These are phyloP conservation scores for Microtus ochrogaster DNA, from an alignment of 2,113 vertebrate genomes.

Conservation along the genomic window DNA sequence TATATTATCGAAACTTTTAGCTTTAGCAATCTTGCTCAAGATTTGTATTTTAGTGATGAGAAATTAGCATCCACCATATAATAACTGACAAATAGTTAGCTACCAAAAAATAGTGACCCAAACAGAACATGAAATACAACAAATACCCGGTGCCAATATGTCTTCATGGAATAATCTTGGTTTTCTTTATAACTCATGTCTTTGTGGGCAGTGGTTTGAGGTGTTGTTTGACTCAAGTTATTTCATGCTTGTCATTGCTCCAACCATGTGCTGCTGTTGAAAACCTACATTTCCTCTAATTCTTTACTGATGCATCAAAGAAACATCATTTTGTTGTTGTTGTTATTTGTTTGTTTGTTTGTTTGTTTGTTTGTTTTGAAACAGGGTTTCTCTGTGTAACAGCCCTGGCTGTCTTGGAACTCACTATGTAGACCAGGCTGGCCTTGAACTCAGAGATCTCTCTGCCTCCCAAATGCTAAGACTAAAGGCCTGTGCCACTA, in stretches of 20 bases:
- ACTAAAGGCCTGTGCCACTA: no score
- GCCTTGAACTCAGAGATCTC: no score
- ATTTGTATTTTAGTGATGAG: slow-evolving; percentile 19
- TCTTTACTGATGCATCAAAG: neutral
- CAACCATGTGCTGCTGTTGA: slow-evolving; percentile 2
- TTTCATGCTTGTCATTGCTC: neutral
- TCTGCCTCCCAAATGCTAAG: no score
- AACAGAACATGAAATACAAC: neutral
- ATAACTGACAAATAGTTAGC: neutral
- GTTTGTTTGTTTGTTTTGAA: no score
- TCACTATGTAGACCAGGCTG: no score
- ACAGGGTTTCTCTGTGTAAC: no score
- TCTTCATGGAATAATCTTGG: neutral
- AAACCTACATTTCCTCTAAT: slow-evolving; percentile 28
- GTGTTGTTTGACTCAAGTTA: neutral
- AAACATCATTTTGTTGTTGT: neutral
- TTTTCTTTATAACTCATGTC: slow-evolving; percentile 36
- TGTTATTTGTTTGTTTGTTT: no score
- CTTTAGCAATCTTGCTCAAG: slow-evolving; percentile 3
- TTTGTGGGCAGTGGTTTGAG: neutral
- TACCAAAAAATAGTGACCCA: slow-evolving; percentile 30
- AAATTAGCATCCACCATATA: neutral
- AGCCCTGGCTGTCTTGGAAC: no score
- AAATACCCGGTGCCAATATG: neutral
- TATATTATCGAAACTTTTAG: neutral